Conservation (phyloP, 2,797 vertebrate genomes). For the Poecile montanus region DNA sequence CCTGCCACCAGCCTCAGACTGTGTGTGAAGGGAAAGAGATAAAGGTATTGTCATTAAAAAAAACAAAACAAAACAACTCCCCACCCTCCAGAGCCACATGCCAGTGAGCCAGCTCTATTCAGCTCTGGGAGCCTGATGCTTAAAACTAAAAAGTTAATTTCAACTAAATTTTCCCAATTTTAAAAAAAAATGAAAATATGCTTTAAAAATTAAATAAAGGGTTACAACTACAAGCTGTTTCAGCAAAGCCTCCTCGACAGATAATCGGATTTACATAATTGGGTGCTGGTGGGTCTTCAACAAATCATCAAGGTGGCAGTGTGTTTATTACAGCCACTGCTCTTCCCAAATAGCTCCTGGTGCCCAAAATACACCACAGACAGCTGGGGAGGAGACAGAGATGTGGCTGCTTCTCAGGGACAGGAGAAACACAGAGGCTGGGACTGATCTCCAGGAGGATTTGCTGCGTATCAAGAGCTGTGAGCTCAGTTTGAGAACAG, state of each 20-base stretch:
- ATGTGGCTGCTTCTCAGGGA: background rate
- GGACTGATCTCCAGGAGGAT: background rate
- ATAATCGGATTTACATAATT: constrained; percentile 81
- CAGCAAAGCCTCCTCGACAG: constrained; percentile 77
- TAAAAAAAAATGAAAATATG: background rate
- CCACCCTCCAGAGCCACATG: background rate
- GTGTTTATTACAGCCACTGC: constrained; percentile 63
- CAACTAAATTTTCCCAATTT: constrained; percentile 61
- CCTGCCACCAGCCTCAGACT: background rate
- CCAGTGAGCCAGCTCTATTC: background rate
- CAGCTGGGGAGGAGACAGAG: background rate
- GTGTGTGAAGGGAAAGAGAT: background rate
- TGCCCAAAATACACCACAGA: background rate
- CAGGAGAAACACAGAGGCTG: background rate
- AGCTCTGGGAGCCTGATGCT: background rate
- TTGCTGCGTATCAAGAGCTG: background rate
- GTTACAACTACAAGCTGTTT: constrained; percentile 75
- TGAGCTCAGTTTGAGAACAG: background rate
- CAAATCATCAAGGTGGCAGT: constrained; percentile 69
- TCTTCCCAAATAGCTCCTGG: constrained; percentile 21
- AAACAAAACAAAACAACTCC: background rate
- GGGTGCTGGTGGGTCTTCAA: constrained; percentile 72
- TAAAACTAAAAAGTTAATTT: constrained; percentile 37
- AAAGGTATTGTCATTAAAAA: background rate
- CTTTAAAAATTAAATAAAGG: constrained; percentile 42